Conservation (phyloP, 2,797 vertebrate species). For the Gymnocypris eckloni region DNA sequence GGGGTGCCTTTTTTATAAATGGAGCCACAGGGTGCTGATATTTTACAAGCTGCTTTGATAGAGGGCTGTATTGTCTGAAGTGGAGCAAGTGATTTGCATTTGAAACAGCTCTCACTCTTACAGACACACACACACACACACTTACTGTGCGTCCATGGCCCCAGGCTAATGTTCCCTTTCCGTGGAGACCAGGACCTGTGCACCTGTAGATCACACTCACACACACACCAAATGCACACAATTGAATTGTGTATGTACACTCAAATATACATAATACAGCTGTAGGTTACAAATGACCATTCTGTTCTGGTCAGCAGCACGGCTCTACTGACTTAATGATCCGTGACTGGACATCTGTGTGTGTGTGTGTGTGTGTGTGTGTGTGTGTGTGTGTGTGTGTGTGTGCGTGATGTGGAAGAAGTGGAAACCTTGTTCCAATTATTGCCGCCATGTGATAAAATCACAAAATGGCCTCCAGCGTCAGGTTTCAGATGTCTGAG, state of each 20-base stretch:
- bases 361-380: slow-evolving; percentile 37
- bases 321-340: slow-evolving; percentile 70
- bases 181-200: slow-evolving; percentile 66
- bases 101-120: slow-evolving; percentile 72
- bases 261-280: slow-evolving; percentile 53
- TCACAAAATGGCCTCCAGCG: slow-evolving; percentile 50
- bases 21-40: slow-evolving; percentile 72
- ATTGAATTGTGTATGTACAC: slow-evolving; percentile 3
- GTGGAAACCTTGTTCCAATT: slow-evolving; percentile 63
- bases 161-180: slow-evolving; percentile 77
- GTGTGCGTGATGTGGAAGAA: slow-evolving; percentile 56
- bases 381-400: no score
- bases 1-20: slow-evolving; percentile 74
- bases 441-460: slow-evolving; percentile 60
- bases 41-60: slow-evolving; percentile 78
- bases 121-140: slow-evolving; percentile 48
- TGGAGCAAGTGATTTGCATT: slow-evolving; percentile 78
- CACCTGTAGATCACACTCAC: slow-evolving; percentile 77
- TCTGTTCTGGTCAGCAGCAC: slow-evolving; percentile 57
- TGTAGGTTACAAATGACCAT: slow-evolving; percentile 66
- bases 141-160: slow-evolving; percentile 70
- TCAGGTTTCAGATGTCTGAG: slow-evolving; percentile 38
- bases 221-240: not conserved
- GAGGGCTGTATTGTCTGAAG: slow-evolving; percentile 73
- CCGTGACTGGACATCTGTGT: slow-evolving; percentile 72